A percentile compares a stretch with the other conserved stretches of the same genome.
Conservation (phyloP, 2,113 vertebrate species). For the Murina feae region DNA sequence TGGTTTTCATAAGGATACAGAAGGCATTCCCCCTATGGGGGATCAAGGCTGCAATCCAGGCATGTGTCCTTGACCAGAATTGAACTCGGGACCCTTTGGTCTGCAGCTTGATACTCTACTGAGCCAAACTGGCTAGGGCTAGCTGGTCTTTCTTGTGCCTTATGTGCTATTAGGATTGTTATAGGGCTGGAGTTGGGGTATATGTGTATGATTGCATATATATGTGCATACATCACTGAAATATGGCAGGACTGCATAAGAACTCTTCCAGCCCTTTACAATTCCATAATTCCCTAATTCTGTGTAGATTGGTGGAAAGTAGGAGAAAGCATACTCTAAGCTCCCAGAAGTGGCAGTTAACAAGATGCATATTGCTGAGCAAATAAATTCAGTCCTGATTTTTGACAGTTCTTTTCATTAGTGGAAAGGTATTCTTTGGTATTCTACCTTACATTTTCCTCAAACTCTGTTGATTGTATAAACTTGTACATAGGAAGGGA, state of each 20-base stretch:
- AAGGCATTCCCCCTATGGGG: not conserved
- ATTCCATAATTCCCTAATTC: conserved; percentile 3
- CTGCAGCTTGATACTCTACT: no score
- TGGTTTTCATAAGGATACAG: not conserved
- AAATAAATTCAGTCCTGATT: not conserved
- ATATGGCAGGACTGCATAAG: not conserved
- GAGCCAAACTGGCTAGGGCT: not conserved
- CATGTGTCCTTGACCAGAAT: no score
- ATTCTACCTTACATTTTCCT: not conserved
- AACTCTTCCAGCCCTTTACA: not conserved
- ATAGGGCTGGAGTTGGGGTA: not conserved
- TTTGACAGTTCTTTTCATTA: conserved; percentile 13
- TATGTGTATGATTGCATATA: not conserved
- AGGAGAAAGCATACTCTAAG: not conserved
- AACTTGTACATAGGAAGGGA: not conserved
- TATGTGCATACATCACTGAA: not conserved
- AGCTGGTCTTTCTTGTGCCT: not conserved
- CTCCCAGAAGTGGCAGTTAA: not conserved
- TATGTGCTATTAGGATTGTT: not conserved
- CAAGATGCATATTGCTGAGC: not conserved
- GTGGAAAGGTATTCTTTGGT: conserved; percentile 16
- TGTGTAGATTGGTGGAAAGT: conserved; percentile 10
- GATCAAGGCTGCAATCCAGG: no score
- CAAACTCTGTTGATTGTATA: not conserved
- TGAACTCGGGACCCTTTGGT: no score